A percentile compares a stretch with the other conserved stretches of the same genome.
These are phyloP conservation scores for Epizoanthus ramosus DNA, from an alignment of 92 coral and sea anemone genomes.

Conservation along the genomic window DNA sequence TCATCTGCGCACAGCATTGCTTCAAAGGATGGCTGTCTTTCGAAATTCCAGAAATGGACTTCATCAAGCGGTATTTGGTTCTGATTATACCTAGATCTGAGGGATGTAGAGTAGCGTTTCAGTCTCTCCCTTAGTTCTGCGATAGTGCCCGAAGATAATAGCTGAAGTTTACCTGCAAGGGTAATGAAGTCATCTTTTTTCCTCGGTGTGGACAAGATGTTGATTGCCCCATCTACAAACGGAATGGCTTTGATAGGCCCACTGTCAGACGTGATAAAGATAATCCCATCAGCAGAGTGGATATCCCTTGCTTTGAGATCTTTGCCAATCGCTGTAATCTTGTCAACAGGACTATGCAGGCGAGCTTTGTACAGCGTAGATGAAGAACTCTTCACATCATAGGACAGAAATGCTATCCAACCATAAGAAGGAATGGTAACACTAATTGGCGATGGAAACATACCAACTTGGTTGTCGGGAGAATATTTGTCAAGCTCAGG, in stretches of 20 bases:
- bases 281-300: slow-evolving; percentile 49
- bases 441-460: too few relatives aligned
- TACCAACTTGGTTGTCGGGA: too few relatives aligned
- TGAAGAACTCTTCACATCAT: too few relatives aligned
- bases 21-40: slow-evolving; percentile 40
- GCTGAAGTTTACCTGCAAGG: slow-evolving; percentile 16
- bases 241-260: slow-evolving; percentile 55
- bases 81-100: slow-evolving; percentile 21
- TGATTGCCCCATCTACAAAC: slow-evolving; percentile 46
- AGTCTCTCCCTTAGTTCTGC: slow-evolving; percentile 46
- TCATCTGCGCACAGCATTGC: slow-evolving; percentile 17
- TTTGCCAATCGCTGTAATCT: neutral
- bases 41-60: slow-evolving; percentile 43
- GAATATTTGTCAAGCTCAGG: too few relatives aligned
- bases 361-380: too few relatives aligned
- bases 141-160: slow-evolving; percentile 30
- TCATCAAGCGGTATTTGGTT: slow-evolving; percentile 32
- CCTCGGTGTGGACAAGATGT: slow-evolving; percentile 18
- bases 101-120: slow-evolving; percentile 12
- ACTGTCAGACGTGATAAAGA: slow-evolving; percentile 57
- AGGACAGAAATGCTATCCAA: too few relatives aligned
- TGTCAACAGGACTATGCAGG: too few relatives aligned
- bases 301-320: slow-evolving; percentile 52
- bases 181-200: slow-evolving; percentile 40
- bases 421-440: too few relatives aligned